Conservation (phyloP, 2,888 invertebrate genomes). For the Ariolimax columbianus region DNA sequence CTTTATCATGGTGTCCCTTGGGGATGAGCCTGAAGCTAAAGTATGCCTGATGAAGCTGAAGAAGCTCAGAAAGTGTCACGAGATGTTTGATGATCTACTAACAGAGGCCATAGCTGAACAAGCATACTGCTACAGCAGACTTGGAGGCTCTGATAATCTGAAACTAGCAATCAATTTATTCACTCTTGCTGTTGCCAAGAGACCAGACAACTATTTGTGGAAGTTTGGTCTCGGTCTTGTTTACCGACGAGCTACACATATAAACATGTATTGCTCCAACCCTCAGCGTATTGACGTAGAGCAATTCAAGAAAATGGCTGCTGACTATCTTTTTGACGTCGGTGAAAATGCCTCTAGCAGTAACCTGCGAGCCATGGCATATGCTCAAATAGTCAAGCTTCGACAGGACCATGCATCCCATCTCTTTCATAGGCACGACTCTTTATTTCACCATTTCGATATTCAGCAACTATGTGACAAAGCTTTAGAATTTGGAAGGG, state of each 20-base stretch:
- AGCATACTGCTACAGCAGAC: conserved; percentile 26
- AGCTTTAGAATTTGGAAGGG: not conserved
- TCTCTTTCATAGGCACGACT: not conserved
- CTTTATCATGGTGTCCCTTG: not conserved
- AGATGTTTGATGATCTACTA: not conserved
- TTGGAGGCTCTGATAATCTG: conserved; percentile 11
- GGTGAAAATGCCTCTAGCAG: not conserved
- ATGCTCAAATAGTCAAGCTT: not conserved
- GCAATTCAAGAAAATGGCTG: not conserved
- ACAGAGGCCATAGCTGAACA: conserved; percentile 15
- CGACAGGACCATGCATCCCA: not conserved
- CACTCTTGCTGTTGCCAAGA: not conserved
- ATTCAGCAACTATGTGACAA: conserved; percentile 17
- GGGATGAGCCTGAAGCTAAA: conserved; percentile 24
- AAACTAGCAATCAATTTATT: not conserved
- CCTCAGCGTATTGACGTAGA: not conserved
- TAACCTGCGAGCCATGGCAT: conserved; percentile 8
- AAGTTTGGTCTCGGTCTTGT: conserved; percentile 30
- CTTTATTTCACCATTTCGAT: not conserved
- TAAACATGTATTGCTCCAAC: conserved; percentile 29
- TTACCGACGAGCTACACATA: conserved; percentile 19
- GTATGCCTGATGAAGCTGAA: not conserved
- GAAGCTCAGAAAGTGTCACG: not conserved
- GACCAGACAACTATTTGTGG: conserved; percentile 28
- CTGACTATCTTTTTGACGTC: conserved; percentile 20